phyloP scores from a whole-genome alignment of 1,140 invertebrate genomes.

The Bombyx mandarina region DNA sequence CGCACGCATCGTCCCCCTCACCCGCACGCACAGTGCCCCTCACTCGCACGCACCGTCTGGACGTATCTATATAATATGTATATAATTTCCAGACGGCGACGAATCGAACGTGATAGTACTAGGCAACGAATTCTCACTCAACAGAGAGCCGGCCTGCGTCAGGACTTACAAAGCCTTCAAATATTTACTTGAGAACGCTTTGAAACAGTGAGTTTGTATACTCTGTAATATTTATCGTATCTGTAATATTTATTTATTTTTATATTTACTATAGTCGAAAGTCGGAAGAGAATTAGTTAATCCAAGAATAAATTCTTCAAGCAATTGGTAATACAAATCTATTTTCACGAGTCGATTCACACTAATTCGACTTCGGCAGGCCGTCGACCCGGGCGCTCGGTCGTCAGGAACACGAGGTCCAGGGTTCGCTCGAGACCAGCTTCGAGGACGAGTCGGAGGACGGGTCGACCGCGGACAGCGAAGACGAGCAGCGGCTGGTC shows the following conservation, averaged over 20 bases:
- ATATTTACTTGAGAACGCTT: conserved; percentile 29
- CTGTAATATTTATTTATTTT: neutral
- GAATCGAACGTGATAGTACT: conserved; percentile 30
- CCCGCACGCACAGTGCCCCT: no score
- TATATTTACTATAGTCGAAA: neutral
- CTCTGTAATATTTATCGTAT: neutral
- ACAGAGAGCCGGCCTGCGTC: conserved; percentile 20
- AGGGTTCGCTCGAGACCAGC: no score
- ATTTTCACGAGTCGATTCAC: neutral
- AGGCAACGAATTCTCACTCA: conserved; percentile 32
- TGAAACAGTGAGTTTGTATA: conserved; percentile 34
- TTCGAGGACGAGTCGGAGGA: neutral
- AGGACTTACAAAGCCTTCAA: conserved; percentile 37
- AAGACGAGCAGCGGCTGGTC: conserved; percentile 26
- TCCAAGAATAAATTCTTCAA: neutral
- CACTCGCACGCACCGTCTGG: no score
- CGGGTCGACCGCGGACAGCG: conserved; percentile 15
- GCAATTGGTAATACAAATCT: neutral
- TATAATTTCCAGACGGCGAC: conserved; percentile 30
- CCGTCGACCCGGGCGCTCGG: no score
- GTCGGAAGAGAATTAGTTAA: neutral
- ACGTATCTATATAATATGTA: no score
- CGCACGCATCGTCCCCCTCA: no score
- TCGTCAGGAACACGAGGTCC: no score
- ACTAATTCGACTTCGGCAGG: no score